Conservation (phyloP, 2,113 vertebrate species). For the Datnioides undecimradiatus region DNA sequence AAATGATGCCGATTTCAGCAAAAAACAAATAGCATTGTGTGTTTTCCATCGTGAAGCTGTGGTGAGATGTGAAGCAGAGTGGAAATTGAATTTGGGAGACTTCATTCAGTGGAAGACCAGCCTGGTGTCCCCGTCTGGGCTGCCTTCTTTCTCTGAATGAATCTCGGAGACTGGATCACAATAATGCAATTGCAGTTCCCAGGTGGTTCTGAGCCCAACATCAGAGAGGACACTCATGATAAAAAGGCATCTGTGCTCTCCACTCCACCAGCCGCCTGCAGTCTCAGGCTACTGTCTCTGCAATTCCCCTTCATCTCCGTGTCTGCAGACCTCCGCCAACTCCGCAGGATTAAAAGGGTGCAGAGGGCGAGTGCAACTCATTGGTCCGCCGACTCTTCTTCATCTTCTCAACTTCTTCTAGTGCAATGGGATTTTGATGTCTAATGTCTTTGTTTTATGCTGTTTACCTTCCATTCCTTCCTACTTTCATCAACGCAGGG, state of each 20-base stretch:
- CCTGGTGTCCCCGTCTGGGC: background rate
- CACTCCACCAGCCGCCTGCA: conserved; percentile 17
- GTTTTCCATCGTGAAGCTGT: background rate
- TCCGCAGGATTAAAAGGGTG: conserved; percentile 35
- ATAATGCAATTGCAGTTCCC: conserved; percentile 3
- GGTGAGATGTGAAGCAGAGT: conserved; percentile 5
- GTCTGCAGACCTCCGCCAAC: conserved; percentile 20
- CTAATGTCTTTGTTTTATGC: background rate
- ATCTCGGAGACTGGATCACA: conserved; percentile 14
- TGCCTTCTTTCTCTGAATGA: conserved; percentile 23
- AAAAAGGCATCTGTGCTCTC: conserved; percentile 37
- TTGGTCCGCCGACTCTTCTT: conserved; percentile 3
- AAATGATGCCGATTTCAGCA: background rate
- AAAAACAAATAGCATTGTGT: background rate
- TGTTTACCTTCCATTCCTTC: background rate
- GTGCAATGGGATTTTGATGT: conserved; percentile 10
- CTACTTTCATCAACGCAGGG: background rate
- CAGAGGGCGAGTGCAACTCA: conserved; percentile 31
- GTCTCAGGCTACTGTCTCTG: conserved; percentile 28
- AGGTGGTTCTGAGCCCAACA: conserved; percentile 18
- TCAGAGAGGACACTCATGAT: conserved; percentile 26
- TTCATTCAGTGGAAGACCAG: conserved; percentile 22
- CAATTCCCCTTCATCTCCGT: conserved; percentile 44
- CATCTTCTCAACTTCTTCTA: conserved; percentile 14
- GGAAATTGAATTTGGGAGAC: conserved; percentile 28